Evolutionary conservation across 2,888 invertebrate species (phyloP).

Genomic region (Galeruca laticollis): DNA sequence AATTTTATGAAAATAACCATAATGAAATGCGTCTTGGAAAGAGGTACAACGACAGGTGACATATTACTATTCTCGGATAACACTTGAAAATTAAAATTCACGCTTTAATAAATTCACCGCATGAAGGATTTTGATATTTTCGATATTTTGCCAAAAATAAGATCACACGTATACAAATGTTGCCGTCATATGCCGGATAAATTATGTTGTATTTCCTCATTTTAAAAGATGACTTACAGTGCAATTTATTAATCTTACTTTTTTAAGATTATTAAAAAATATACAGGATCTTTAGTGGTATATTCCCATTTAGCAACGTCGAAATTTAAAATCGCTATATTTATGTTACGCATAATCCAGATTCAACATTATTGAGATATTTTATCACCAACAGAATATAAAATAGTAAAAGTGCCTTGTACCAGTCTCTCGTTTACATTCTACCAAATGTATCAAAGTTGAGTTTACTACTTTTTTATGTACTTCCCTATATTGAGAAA

Average conservation of each 20-base stretch:
- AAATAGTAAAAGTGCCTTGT: constrained; percentile 2
- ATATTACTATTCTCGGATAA: constrained; percentile 34
- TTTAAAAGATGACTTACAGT: not conserved
- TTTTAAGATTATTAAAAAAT: not conserved
- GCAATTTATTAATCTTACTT: not conserved
- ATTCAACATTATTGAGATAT: no score
- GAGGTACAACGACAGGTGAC: constrained; percentile 37
- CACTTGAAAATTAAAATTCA: constrained; percentile 38
- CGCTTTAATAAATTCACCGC: constrained; percentile 39
- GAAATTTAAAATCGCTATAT: not conserved
- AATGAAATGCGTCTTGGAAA: constrained; percentile 36
- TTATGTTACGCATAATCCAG: no score
- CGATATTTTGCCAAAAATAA: constrained; percentile 36
- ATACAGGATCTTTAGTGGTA: not conserved
- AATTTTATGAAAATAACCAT: constrained; percentile 27
- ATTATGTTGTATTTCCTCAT: not conserved
- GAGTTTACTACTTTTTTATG: constrained; percentile 6
- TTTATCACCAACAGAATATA: not conserved
- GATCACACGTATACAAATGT: constrained; percentile 25
- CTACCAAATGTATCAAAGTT: constrained; percentile 4
- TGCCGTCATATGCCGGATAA: constrained; percentile 17
- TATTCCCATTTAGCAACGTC: not conserved
- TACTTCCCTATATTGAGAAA: not conserved
- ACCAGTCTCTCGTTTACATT: not conserved
- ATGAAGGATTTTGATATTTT: constrained; percentile 41